Conservation (phyloP, 1,140 invertebrate species). For the Drosophila asahinai region DNA sequence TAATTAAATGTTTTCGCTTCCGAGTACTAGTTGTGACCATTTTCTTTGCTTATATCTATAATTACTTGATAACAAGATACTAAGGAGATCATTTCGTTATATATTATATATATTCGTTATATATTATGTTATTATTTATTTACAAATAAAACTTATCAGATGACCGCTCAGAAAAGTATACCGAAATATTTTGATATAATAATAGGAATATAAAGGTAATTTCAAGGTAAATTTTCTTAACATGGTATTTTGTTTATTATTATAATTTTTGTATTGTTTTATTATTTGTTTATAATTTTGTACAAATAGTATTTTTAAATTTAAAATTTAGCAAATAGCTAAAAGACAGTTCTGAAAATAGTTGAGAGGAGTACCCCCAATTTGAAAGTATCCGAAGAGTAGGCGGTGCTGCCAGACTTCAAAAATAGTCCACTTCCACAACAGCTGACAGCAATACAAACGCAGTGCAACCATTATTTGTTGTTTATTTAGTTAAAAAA, state of each 20-base stretch:
- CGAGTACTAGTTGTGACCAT: not conserved
- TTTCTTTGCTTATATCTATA: not conserved
- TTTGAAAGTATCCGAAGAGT: not conserved
- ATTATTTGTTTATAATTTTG: not conserved
- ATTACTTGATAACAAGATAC: not conserved
- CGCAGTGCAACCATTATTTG: constrained; percentile 20
- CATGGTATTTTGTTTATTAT: no score
- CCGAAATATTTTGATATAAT: no score
- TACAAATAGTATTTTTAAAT: no score
- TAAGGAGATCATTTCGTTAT: no score
- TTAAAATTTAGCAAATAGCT: not conserved
- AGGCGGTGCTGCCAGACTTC: not conserved
- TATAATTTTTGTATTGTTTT: no score
- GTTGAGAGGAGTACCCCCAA: not conserved
- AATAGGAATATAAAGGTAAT: no score
- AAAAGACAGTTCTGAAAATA: not conserved
- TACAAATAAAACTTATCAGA: no score
- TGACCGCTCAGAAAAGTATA: no score
- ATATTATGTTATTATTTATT: no score
- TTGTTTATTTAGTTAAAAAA: constrained; percentile 51
- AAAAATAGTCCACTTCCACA: not conserved
- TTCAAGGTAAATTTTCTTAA: no score
- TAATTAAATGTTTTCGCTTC: not conserved
- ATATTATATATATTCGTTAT: no score
- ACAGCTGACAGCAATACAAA: constrained; percentile 4